These are phyloP conservation scores for Neodontobutis hainanensis DNA, from an alignment of 2,113 vertebrate genomes.

Conservation along the genomic window DNA sequence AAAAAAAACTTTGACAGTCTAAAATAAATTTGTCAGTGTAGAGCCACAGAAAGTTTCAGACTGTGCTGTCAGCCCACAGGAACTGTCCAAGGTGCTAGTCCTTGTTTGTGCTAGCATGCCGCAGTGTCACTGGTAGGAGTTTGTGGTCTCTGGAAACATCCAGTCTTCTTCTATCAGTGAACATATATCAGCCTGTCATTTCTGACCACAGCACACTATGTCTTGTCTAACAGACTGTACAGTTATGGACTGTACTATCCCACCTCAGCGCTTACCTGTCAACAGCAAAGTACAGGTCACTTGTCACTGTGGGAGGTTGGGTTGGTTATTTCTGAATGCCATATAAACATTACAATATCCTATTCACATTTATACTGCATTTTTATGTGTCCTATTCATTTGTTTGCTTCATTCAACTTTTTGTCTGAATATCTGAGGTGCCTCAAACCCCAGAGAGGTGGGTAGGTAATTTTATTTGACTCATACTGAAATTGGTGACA, in stretches of 20 bases:
- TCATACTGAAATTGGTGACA: no score
- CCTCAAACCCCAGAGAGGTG: no score
- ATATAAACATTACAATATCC: background rate
- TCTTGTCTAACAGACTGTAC: conserved; percentile 26
- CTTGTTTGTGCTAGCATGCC: conserved; percentile 18
- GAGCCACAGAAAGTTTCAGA: background rate
- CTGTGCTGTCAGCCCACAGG: conserved; percentile 21
- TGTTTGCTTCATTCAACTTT: no score
- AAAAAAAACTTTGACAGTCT: no score
- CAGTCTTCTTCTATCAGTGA: conserved; percentile 3
- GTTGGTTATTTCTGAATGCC: background rate
- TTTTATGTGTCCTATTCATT: no score
- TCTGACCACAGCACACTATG: conserved; percentile 11
- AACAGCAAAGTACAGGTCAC: background rate
- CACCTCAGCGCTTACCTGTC: conserved; percentile 1
- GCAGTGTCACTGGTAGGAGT: conserved; percentile 8
- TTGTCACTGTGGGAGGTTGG: background rate
- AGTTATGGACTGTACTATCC: conserved; percentile 7
- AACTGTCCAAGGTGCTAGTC: conserved; percentile 40
- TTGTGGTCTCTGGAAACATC: conserved; percentile 22
- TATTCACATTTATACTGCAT: background rate
- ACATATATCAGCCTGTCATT: conserved; percentile 29
- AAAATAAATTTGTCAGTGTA: background rate
- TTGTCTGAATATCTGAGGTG: no score
- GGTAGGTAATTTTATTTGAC: no score